Conservation (phyloP, 1,140 invertebrate genomes). For the Neomicropteryx cornuta region DNA sequence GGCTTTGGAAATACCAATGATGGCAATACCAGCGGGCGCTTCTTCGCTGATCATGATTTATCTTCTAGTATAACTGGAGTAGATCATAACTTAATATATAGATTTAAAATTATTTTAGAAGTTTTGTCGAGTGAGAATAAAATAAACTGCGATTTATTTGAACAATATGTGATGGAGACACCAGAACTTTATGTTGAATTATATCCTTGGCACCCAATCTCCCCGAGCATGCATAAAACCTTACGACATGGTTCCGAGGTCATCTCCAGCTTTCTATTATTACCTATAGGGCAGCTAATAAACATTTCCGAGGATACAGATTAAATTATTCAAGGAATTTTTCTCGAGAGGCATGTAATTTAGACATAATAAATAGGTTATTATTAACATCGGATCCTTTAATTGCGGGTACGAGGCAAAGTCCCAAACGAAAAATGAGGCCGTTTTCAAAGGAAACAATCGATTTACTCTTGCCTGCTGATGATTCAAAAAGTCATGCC, state of each 20-base stretch:
- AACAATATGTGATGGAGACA: constrained; percentile 12
- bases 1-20: constrained; percentile 22
- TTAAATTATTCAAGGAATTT: constrained; percentile 9
- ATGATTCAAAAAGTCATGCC: too few relatives aligned
- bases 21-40: constrained; percentile 20
- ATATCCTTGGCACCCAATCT: constrained; percentile 24
- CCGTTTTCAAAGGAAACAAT: background rate
- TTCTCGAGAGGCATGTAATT: constrained; percentile 3
- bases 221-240: constrained; percentile 25
- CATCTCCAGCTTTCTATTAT: constrained; percentile 13
- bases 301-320: constrained; percentile 10
- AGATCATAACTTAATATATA: constrained; percentile 7
- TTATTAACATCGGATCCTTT: constrained; percentile 9
- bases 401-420: constrained; percentile 1
- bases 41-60: constrained; percentile 15
- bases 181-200: constrained; percentile 18
- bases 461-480: too few relatives aligned
- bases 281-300: constrained; percentile 14
- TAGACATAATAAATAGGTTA: constrained; percentile 7
- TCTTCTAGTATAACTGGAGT: constrained; percentile 17
- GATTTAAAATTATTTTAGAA: too few relatives aligned
- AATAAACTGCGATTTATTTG: constrained; percentile 16
- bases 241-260: constrained; percentile 18
- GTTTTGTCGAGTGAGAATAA: constrained; percentile 15
- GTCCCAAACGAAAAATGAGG: background rate